These are phyloP conservation scores for Apocrypta bakeri DNA, from an alignment of 1,140 invertebrate genomes.

Conservation along the genomic window DNA sequence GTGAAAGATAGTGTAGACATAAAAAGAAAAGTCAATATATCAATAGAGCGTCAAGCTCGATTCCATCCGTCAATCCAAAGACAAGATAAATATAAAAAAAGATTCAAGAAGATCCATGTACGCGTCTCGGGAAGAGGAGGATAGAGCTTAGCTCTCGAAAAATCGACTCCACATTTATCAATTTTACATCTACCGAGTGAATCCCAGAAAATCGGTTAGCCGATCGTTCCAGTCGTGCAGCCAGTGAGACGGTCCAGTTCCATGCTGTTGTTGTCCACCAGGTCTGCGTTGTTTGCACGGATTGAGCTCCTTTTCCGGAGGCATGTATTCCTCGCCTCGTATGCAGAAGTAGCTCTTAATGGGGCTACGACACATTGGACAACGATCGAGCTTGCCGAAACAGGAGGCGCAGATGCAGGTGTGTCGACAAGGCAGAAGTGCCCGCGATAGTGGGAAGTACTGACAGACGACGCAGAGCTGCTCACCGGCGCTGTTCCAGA, in stretches of 20 bases:
- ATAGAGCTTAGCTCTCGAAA: not conserved
- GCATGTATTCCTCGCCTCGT: conserved; percentile 82
- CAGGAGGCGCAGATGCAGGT: conserved; percentile 88
- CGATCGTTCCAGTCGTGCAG: conserved; percentile 79
- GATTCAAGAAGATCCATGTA: not conserved
- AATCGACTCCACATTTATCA: conserved; percentile 7
- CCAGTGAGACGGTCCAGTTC: conserved; percentile 73
- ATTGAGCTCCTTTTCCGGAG: conserved; percentile 75
- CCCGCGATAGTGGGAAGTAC: conserved; percentile 82
- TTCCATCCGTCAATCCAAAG: too few species aligned
- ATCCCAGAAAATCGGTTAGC: conserved; percentile 79
- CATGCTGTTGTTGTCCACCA: conserved; percentile 25
- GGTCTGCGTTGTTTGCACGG: conserved; percentile 68
- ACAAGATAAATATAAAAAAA: not conserved
- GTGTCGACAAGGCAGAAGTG: conserved; percentile 87
- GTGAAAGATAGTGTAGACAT: too few species aligned
- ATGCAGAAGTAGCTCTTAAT: conserved; percentile 89
- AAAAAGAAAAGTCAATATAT: too few species aligned
- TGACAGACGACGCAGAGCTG: conserved; percentile 89
- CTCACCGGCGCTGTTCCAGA: conserved; percentile 77
- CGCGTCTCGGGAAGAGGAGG: not conserved
- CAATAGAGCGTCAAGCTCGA: not conserved
- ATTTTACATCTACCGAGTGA: conserved; percentile 68
- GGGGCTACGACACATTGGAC: conserved; percentile 87
- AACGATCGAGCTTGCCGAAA: conserved; percentile 82